These are phyloP conservation scores for Anaspis maculata DNA, from an alignment of 2,888 invertebrate species.

Conservation along the genomic window DNA sequence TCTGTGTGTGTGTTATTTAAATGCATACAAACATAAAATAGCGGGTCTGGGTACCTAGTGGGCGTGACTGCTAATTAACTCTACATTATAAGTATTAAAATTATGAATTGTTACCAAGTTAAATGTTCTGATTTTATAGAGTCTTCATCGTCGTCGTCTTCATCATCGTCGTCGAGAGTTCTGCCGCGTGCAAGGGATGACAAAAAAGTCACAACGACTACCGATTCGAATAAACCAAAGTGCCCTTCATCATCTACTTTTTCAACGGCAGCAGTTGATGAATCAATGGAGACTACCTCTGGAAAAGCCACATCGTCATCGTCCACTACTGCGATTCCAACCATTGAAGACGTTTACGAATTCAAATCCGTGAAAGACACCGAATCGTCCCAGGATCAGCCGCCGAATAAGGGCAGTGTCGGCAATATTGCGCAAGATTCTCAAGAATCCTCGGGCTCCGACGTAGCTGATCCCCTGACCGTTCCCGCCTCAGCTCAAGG, in stretches of 20 bases:
- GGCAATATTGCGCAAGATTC: constrained; percentile 34
- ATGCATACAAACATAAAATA: too few species aligned
- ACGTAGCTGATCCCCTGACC: constrained; percentile 21
- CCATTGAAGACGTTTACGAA: constrained; percentile 49
- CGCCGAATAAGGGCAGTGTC: constrained; percentile 17
- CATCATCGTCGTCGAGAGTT: constrained; percentile 34
- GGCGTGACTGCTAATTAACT: too few species aligned
- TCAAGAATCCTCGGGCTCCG: constrained; percentile 3
- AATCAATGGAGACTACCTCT: constrained; percentile 29
- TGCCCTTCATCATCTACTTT: constrained; percentile 20
- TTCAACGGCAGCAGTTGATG: too few species aligned
- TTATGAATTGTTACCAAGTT: too few species aligned
- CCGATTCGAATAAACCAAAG: constrained; percentile 26
- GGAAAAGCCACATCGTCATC: too few species aligned
- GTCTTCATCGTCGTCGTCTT: too few species aligned
- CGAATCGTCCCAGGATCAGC: constrained; percentile 38
- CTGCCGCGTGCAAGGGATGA: constrained; percentile 50
- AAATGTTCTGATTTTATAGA: too few species aligned
- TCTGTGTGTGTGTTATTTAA: too few species aligned
- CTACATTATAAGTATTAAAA: too few species aligned
- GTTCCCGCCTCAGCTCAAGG: constrained; percentile 25
- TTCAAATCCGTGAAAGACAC: constrained; percentile 50
- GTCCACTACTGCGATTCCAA: too few species aligned
- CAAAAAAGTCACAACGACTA: constrained; percentile 40
- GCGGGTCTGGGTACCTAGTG: too few species aligned